Evolutionary conservation across 2,113 vertebrate genomes (phyloP).

Genomic region (Tragulus kanchil): DNA sequence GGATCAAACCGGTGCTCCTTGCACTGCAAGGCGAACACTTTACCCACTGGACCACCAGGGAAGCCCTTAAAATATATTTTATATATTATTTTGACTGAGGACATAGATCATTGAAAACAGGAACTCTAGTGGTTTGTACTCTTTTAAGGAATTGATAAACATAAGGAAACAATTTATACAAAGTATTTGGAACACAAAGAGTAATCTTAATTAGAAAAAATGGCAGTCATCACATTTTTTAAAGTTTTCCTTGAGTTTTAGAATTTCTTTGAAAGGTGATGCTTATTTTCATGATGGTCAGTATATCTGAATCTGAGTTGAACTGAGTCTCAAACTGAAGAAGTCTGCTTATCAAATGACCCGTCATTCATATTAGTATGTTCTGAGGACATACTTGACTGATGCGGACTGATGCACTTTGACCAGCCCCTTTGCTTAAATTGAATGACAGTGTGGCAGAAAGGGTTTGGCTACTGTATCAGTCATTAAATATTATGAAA

Average conservation of each 20-base stretch:
- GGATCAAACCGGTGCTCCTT: too few relatives aligned
- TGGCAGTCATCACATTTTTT: background rate
- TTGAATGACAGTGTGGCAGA: background rate
- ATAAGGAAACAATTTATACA: background rate
- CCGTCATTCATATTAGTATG: background rate
- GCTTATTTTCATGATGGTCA: background rate
- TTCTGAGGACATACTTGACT: background rate
- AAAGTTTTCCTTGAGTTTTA: conserved; percentile 34
- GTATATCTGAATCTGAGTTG: background rate
- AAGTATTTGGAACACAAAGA: conserved; percentile 16
- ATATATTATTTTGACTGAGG: conserved; percentile 2
- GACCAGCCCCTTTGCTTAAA: background rate
- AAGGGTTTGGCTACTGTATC: background rate
- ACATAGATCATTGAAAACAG: background rate
- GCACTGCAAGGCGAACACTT: too few relatives aligned
- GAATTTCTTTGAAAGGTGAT: background rate
- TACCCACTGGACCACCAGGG: too few relatives aligned
- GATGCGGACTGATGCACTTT: background rate
- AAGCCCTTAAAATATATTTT: background rate
- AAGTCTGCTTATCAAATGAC: background rate
- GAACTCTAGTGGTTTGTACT: background rate
- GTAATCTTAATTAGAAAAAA: conserved; percentile 3
- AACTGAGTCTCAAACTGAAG: background rate
- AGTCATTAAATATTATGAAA: background rate
- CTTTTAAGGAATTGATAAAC: background rate